These are phyloP conservation scores for Cynopterus brachyotis DNA, from an alignment of 2,113 vertebrate species.

Conservation along the genomic window DNA sequence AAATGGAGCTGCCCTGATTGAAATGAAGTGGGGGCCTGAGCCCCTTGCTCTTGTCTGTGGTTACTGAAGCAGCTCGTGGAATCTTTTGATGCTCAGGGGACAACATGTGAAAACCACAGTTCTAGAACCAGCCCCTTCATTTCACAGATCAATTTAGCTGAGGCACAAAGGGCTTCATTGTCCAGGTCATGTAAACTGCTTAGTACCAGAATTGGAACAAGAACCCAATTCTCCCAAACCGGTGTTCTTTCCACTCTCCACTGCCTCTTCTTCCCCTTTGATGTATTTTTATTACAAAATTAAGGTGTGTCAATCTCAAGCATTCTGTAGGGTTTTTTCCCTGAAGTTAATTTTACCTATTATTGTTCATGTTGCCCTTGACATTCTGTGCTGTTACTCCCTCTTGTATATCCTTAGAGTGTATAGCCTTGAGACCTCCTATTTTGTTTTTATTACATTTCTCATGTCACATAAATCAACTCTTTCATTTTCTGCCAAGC, in stretches of 20 bases:
- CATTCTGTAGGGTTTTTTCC: background rate
- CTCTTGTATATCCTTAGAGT: background rate
- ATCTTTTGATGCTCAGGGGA: background rate
- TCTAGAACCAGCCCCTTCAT: background rate
- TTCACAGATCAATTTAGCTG: background rate
- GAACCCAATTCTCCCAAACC: background rate
- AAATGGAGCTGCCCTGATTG: background rate
- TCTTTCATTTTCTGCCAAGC: background rate
- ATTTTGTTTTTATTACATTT: background rate
- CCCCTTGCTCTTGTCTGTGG: background rate
- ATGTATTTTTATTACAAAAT: background rate
- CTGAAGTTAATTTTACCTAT: background rate
- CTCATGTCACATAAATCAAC: background rate
- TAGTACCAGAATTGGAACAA: background rate
- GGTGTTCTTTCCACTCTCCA: background rate
- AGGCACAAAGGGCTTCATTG: background rate
- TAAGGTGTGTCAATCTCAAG: background rate
- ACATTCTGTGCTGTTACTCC: background rate
- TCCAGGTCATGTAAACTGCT: background rate
- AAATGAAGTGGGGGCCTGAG: background rate
- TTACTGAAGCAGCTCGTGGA: background rate
- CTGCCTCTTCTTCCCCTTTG: background rate
- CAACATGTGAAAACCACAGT: background rate
- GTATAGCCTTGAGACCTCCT: background rate
- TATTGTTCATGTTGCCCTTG: background rate